Conservation (phyloP, 2,888 invertebrate species). For the Drosophila antonietae region DNA sequence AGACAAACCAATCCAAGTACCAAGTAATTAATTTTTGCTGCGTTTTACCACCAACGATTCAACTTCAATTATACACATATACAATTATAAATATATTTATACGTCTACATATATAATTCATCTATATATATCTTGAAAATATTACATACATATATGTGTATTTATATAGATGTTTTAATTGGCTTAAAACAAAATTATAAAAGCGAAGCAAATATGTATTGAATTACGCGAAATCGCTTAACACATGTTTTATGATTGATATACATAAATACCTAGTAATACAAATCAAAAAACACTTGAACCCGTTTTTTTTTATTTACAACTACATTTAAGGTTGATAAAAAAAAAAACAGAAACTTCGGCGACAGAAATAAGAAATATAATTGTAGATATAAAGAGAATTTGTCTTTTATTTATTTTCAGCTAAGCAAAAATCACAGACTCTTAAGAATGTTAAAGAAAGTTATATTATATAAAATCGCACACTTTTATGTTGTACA, state of each 20-base stretch:
- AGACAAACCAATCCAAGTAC: slow-evolving; percentile 30
- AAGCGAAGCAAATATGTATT: slow-evolving; percentile 27
- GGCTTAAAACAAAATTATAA: slow-evolving; percentile 42
- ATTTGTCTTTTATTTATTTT: slow-evolving; percentile 22
- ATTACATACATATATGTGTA: slow-evolving; percentile 37
- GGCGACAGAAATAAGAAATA: slow-evolving; percentile 62
- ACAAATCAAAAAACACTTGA: slow-evolving; percentile 36
- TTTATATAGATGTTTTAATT: slow-evolving; percentile 47
- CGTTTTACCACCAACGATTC: slow-evolving; percentile 47
- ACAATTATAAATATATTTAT: slow-evolving; percentile 37
- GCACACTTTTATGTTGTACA: slow-evolving; percentile 6
- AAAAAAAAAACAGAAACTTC: slow-evolving; percentile 46
- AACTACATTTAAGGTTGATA: slow-evolving; percentile 53
- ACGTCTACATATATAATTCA: slow-evolving; percentile 24
- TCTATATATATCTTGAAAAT: slow-evolving; percentile 33
- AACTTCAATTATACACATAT: slow-evolving; percentile 33
- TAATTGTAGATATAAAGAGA: slow-evolving; percentile 66
- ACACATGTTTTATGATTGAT: slow-evolving; percentile 64
- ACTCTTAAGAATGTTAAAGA: slow-evolving; percentile 6
- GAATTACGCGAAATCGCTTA: slow-evolving; percentile 35
- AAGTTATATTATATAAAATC: slow-evolving; percentile 15
- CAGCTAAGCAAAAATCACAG: slow-evolving; percentile 27
- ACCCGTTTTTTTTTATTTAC: slow-evolving; percentile 66
- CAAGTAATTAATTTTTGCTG: slow-evolving; percentile 30
- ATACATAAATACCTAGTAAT: slow-evolving; percentile 45